Conservation (phyloP, 2,797 vertebrate species). For the Apogon talboti region DNA sequence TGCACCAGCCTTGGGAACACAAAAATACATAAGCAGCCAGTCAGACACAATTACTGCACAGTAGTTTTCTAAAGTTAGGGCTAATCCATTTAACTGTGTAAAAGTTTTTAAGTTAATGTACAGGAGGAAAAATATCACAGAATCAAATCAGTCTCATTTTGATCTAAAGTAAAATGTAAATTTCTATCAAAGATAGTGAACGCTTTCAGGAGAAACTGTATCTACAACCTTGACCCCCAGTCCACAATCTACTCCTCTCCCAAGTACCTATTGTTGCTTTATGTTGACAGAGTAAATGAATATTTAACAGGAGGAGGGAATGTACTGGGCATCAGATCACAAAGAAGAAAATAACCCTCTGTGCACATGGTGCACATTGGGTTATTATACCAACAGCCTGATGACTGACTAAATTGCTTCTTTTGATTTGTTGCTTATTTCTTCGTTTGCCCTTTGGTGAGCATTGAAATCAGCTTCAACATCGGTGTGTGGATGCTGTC, state of each 20-base stretch:
- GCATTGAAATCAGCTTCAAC: conserved; percentile 20
- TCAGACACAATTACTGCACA: no score
- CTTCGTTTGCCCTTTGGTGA: neutral
- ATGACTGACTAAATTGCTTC: conserved; percentile 54
- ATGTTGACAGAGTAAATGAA: conserved; percentile 44
- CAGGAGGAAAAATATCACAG: no score
- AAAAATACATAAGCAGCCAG: neutral
- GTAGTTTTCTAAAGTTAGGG: no score
- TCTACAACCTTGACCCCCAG: conserved; percentile 9
- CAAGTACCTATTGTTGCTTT: conserved; percentile 61
- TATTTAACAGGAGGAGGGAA: conserved; percentile 61
- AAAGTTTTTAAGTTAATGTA: no score
- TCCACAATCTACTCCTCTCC: conserved; percentile 32
- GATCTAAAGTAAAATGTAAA: no score
- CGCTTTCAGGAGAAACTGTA: conserved; percentile 18
- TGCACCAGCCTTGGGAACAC: neutral
- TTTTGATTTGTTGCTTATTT: conserved; percentile 33
- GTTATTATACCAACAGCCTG: conserved; percentile 46
- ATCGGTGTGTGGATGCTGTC: neutral
- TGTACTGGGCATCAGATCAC: conserved; percentile 67
- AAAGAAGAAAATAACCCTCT: conserved; percentile 60
- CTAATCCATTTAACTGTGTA: no score
- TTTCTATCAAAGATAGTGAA: neutral
- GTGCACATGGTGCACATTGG: conserved; percentile 45
- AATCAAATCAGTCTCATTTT: no score